phyloP scores from a whole-genome alignment of 2,888 invertebrate species.

The Chelonus formosanus region DNA sequence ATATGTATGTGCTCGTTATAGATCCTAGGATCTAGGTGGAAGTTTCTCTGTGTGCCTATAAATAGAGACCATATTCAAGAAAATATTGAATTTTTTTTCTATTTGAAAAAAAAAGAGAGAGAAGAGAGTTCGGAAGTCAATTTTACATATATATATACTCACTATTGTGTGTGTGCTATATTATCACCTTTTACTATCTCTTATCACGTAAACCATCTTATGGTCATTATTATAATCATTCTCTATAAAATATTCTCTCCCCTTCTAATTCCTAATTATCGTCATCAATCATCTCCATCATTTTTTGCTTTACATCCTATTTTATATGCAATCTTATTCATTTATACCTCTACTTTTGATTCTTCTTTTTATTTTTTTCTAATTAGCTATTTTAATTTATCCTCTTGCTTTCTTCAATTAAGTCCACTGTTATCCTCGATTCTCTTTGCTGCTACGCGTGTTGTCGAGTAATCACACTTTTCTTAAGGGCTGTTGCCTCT shows the following conservation, averaged over 20 bases:
- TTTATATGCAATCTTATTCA: too few species aligned
- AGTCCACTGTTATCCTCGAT: neutral
- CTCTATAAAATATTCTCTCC: too few species aligned
- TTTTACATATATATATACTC: conserved; percentile 12
- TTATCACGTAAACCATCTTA: neutral
- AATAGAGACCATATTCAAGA: conserved; percentile 9
- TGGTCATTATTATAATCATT: too few species aligned
- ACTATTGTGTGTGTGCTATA: too few species aligned
- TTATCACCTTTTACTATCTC: neutral
- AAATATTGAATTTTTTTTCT: neutral
- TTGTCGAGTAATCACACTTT: neutral
- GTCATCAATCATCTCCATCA: too few species aligned
- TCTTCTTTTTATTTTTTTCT: too few species aligned
- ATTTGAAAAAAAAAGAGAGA: conserved; percentile 9
- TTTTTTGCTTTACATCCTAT: too few species aligned
- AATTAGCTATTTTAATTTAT: too few species aligned
- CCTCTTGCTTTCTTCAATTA: too few species aligned
- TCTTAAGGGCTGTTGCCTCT: too few species aligned
- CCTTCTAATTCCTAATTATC: too few species aligned
- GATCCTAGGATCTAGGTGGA: conserved; percentile 52
- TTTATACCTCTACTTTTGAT: too few species aligned
- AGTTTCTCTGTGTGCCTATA: conserved; percentile 48
- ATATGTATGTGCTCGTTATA: conserved; percentile 49
- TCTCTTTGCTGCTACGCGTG: conserved; percentile 4
- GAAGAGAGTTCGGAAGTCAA: conserved; percentile 4